Evolutionary conservation across 1,140 invertebrate species (phyloP), one percentile per base, ranked within the genome.

Genomic region (Dysdera silvatica): DNA sequence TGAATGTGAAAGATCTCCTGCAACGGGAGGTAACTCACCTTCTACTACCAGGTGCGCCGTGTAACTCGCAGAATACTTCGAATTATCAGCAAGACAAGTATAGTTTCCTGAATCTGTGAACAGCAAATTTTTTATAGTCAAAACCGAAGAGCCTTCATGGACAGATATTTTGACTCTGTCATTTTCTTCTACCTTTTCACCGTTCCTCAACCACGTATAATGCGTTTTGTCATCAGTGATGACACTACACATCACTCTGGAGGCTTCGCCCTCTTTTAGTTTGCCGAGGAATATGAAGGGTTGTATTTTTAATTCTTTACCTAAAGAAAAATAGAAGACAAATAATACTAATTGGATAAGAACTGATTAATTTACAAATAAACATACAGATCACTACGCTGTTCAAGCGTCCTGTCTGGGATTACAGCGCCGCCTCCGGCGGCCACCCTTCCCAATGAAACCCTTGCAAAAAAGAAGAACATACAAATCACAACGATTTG

Each of bases 41-140:
- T 90, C 82, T 8, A 96, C 90, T 65, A 83, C 28, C 95, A 80
- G 47, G 86, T 85, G 73, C 95, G 91, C 4, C 89, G 85, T 94
- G 41, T 95, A 90, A 26, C 86, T 89, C 70, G 93, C 91, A 68
- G 88, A 87, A 35, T 91, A 91, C 75, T 90, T 92, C 14, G 87
- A 85, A 77, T 96, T 97, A 73, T 91, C 88, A 8, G 93, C 93
- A 68, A 86, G 82, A 75, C 94, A 97, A 0, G 87, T 85, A 75
- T 90, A 91, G 74, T 87, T 86, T 55, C 87, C 87, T 79, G 80
- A 82, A 76, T 89, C 86, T 71, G 81, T 80, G 49, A 85, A 84
- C 68, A 82, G 84, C 55, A 85, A 84, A 12, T 84, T 82, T 62
- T 87, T 83, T 61, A 93, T 91, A 37, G 83, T 84, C 61, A 95